Base-by-base conservation (phyloP, 1,140 invertebrate genomes). In the Saccostrea cuccullata region DNA sequence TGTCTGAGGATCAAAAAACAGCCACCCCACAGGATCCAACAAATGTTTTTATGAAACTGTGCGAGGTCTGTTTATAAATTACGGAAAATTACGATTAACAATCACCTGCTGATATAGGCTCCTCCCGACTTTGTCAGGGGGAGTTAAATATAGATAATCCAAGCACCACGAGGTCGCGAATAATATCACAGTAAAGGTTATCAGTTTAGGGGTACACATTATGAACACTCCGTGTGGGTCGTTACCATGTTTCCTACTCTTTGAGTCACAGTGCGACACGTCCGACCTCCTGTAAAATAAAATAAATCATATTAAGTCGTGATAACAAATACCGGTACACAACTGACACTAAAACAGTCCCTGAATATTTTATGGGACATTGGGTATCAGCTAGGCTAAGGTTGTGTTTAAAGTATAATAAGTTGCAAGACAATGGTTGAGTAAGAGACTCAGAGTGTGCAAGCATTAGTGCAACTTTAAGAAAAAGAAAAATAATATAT, bases 211-310 rank as follows among this genome's bases (percentile, higher is more conserved):
- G 26, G 26, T 15, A 30, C 70, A 13, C 23, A 30, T 36, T 77
- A 77, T 26, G 92, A 92, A 82, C 92, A 93, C 73, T 92, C 91
- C 20, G 92, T 93, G 77, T 91, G 92, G 30, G 92, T 93, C 36
- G 92, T 92, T n/a, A 93, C 91, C 89, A 91, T 93, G 67, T 93
- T 93, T 47, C 92, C 92, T 67, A 93, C 82, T 84, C 88, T 86
- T 73, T 92, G 91, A 77, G 92, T 93, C 4, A 93, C 92, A 15
- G 92, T 93, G 67, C 91, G 86, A 84, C 92, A 93, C 67, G 89
- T 90, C 89, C 89, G 89, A 6, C 91, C 91, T 88, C 88, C 90
- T 88, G 86, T 26, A 88, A 86, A 89, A 56, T 8, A 87, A 47
- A 23, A 91, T 67, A 11, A 13, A 36, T 64, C 11, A 15, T 60